Conservation (phyloP, 1,140 invertebrate genomes). For the Leptonema lineaticorne region DNA sequence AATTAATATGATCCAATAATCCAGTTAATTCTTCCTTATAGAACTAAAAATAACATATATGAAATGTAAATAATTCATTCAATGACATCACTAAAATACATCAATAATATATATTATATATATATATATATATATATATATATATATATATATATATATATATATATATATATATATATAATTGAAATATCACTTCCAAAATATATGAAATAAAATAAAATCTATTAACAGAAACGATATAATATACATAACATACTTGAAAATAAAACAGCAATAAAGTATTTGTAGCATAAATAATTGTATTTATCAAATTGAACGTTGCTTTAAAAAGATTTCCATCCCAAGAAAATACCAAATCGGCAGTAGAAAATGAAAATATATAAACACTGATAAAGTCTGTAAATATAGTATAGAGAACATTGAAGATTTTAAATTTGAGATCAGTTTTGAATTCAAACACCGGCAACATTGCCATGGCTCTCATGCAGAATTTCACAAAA, state of each 20-base stretch:
- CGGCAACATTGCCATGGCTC: conserved; percentile 35
- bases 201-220: not conserved
- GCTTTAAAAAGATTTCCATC: conserved; percentile 31
- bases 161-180: too few relatives aligned
- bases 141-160: too few relatives aligned
- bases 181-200: too few relatives aligned
- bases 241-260: too few relatives aligned
- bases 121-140: too few relatives aligned
- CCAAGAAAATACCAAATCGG: conserved; percentile 29
- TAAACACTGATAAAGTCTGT: conserved; percentile 32
- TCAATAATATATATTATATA: too few relatives aligned
- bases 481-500: conserved; percentile 30
- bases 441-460: conserved; percentile 15
- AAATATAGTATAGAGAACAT: conserved; percentile 22
- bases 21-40: conserved; percentile 1
- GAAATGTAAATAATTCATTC: not conserved
- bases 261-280: conserved; percentile 33
- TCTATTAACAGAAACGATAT: too few relatives aligned
- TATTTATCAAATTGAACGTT: conserved; percentile 33
- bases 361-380: conserved; percentile 27
- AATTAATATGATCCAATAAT: conserved; percentile 24
- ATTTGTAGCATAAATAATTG: conserved; percentile 33
- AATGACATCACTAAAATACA: too few relatives aligned
- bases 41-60: conserved; percentile 20
- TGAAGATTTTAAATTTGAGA: not conserved